A percentile compares a stretch with the other conserved stretches of the same genome.
These are phyloP conservation scores for Rhingia campestris DNA, from an alignment of 2,888 invertebrate species.

Conservation along the genomic window DNA sequence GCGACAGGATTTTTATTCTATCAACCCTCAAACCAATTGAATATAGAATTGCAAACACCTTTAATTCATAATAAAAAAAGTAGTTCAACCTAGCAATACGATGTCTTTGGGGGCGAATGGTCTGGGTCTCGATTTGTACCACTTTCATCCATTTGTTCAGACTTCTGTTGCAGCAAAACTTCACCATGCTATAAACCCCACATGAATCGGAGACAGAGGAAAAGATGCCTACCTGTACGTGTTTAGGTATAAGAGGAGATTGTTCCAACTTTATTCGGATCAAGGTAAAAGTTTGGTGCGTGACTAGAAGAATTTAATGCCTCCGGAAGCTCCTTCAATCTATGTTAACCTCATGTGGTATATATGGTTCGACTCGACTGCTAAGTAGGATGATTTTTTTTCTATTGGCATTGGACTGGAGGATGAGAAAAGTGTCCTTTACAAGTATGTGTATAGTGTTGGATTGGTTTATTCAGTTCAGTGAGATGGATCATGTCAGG, in stretches of 20 bases:
- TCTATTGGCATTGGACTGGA: conserved; percentile 18
- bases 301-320: conserved; percentile 82
- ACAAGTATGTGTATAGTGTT: conserved; percentile 21
- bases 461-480: no score
- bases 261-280: conserved; percentile 71
- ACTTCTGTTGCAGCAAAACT: conserved; percentile 17
- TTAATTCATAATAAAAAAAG: background rate
- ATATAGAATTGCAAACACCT: background rate
- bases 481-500: no score
- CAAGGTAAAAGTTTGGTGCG: conserved; percentile 78
- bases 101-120: background rate
- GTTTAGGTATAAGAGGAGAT: conserved; percentile 32
- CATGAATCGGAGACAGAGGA: conserved; percentile 18
- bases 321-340: conserved; percentile 82
- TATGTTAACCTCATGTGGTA: conserved; percentile 78
- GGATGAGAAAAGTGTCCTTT: conserved; percentile 11
- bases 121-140: background rate
- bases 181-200: conserved; percentile 11
- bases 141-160: conserved; percentile 15
- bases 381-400: conserved; percentile 22
- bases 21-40: conserved; percentile 4
- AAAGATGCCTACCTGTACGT: conserved; percentile 8
- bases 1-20: background rate
- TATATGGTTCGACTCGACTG: conserved; percentile 45
- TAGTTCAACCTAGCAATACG: conserved; percentile 8